These are phyloP conservation scores for Scomber colias DNA, from an alignment of 2,113 vertebrate species.

Conservation along the genomic window DNA sequence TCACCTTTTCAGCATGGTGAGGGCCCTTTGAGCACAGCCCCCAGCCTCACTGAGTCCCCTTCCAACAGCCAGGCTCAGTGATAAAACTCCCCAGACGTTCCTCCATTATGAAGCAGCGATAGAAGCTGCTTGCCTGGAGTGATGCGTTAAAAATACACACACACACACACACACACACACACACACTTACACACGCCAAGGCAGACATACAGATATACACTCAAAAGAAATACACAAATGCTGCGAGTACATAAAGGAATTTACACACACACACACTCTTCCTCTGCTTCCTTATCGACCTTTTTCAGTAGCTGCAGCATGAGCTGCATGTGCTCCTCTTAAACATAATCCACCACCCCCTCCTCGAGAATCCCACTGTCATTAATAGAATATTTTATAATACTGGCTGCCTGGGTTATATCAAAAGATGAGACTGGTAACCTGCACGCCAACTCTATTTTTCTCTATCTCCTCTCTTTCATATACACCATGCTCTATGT, in stretches of 20 bases:
- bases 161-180: neutral
- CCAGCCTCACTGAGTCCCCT: slow-evolving; percentile 41
- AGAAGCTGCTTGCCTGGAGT: slow-evolving; percentile 58
- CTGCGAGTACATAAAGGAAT: slow-evolving; percentile 54
- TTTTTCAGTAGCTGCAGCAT: slow-evolving; percentile 51
- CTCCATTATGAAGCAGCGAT: slow-evolving; percentile 72
- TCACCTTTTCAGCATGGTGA: slow-evolving; percentile 75
- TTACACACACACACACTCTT: slow-evolving; percentile 29
- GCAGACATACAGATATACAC: slow-evolving; percentile 25
- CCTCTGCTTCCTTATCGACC: slow-evolving; percentile 66
- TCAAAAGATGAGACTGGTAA: slow-evolving; percentile 42
- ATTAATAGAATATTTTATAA: slow-evolving; percentile 52
- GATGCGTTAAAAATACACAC: slow-evolving; percentile 37
- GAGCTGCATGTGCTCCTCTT: slow-evolving; percentile 58
- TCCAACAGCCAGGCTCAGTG: slow-evolving; percentile 58
- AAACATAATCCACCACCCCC: slow-evolving; percentile 37
- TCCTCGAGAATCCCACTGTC: slow-evolving; percentile 39
- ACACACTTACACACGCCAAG: neutral
- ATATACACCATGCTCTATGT: too few species aligned
- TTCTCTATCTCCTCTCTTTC: neutral
- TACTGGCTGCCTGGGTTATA: neutral
- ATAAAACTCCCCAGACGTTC: slow-evolving; percentile 81
- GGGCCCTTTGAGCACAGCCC: slow-evolving; percentile 75
- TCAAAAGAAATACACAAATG: slow-evolving; percentile 34
- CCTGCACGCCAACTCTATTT: neutral